Base-by-base conservation (phyloP, 2,797 vertebrate species). In the Peromyscus melanophrys region DNA sequence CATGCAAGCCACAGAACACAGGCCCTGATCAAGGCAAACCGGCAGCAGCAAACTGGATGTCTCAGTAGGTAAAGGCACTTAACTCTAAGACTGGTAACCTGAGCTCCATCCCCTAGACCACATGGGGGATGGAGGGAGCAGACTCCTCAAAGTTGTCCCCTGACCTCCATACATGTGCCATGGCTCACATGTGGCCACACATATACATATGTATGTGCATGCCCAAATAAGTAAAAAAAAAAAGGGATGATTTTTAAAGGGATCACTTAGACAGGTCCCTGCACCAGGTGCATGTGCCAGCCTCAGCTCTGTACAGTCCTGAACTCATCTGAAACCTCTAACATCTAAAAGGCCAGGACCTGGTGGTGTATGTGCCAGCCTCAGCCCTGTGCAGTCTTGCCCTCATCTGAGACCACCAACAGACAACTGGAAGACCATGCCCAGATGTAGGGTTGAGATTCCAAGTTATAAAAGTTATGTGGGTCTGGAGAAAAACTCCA, bases 361-460 rank as follows among this genome's bases (percentile, higher is more conserved):
- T n/a, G n/a, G n/a, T 55, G 19, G 59, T 75, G 8, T 14, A 25
- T n/a, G 25, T 4, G 29, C 25, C 55, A 27, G 1, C 3, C 17
- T 86, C 16, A 0, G 4, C 1, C 27, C 52, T 31, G 61, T 12
- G 23, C 1, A 10, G 12, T 23, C 21, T 16, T 21, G 1, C 27
- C 14, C 75, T 10, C 16, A 40, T 63, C 67, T 40, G 11, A 57
- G 52, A 61, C 25, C 23, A 6, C 31, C 17, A 19, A 23, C 34
- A 61, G 29, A 16, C 4, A 37, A 23, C 1, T 4, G 0, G 2
- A 0, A 23, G n/a, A 34, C 57, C 4, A 7, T 16, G 7, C 34
- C 10, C 10, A 17, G 49, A 31, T 27, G 4, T 12, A 3, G 76
- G 23, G 4, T 21, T 43, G 0, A 4, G 1, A 1, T 0, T 25